Conservation (phyloP, 2,888 invertebrate genomes). For the Ectemnius cavifrons region DNA sequence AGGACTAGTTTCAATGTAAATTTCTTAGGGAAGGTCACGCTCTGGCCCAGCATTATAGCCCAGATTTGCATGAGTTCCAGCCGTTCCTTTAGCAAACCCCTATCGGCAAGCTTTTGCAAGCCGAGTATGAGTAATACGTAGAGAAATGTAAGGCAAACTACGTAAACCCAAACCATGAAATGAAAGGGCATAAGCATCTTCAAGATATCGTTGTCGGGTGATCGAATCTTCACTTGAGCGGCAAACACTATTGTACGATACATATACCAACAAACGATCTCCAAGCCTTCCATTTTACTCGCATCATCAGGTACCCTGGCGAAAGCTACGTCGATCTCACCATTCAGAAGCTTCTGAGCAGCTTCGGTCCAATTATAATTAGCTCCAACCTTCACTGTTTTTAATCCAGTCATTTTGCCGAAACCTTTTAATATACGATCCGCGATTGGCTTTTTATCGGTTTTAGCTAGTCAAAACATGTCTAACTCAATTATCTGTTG, state of each 20-base stretch:
- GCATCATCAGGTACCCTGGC: constrained; percentile 15
- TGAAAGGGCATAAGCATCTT: constrained; percentile 42
- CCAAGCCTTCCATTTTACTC: constrained; percentile 16
- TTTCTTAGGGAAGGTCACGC: constrained; percentile 32
- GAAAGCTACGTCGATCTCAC: constrained; percentile 27
- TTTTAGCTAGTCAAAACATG: too few species aligned
- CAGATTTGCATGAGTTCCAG: constrained; percentile 38
- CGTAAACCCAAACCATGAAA: constrained; percentile 34
- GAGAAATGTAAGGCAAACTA: constrained; percentile 13
- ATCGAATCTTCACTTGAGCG: neutral
- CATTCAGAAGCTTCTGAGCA: constrained; percentile 18
- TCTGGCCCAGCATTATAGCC: constrained; percentile 35
- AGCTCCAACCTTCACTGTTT: neutral
- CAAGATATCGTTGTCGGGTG: constrained; percentile 15
- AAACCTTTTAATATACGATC: constrained; percentile 9
- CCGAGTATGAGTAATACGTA: constrained; percentile 25
- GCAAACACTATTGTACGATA: constrained; percentile 32
- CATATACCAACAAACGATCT: constrained; percentile 41
- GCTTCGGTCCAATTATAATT: constrained; percentile 24
- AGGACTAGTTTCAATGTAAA: constrained; percentile 41
- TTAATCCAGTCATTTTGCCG: neutral
- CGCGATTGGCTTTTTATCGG: too few species aligned
- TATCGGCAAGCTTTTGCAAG: constrained; percentile 10
- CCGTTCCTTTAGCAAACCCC: constrained; percentile 37
- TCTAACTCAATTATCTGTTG: too few species aligned